phyloP scores from a whole-genome alignment of 2,797 vertebrate species.

The Hemitrygon akajei region DNA sequence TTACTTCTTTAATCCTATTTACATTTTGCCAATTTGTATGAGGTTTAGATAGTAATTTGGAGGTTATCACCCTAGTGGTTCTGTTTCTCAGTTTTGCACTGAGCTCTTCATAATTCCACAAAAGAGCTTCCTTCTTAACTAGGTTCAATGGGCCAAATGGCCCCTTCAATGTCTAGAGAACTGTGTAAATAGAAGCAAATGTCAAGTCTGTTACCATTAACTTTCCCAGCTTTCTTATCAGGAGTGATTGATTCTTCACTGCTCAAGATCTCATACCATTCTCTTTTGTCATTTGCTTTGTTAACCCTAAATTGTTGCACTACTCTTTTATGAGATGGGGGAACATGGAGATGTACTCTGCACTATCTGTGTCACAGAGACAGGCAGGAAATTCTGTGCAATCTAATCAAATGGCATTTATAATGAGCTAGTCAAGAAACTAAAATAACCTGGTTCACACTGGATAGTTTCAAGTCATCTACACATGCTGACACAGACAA shows the following conservation, averaged over 20 bases:
- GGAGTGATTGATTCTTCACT: not conserved
- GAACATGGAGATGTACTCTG: not conserved
- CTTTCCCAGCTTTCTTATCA: not conserved
- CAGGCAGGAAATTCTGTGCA: not conserved
- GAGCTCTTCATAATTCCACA: no score
- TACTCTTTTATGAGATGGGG: not conserved
- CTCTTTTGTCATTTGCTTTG: not conserved
- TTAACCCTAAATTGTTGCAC: not conserved
- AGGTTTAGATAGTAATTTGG: no score
- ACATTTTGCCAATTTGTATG: no score
- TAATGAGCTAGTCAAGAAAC: not conserved
- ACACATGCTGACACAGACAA: not conserved
- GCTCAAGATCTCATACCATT: not conserved
- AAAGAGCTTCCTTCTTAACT: no score
- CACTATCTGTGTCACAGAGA: not conserved
- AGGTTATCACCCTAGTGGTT: no score
- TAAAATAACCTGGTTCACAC: not conserved
- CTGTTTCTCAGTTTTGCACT: no score
- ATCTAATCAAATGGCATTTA: not conserved
- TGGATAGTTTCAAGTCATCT: not conserved
- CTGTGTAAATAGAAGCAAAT: not conserved
- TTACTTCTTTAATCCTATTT: no score
- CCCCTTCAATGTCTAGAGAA: not conserved
- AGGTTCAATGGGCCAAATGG: no score
- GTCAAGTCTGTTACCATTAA: not conserved